phyloP scores from a whole-genome alignment of 1,140 invertebrate species.

The Sitophilus oryzae region DNA sequence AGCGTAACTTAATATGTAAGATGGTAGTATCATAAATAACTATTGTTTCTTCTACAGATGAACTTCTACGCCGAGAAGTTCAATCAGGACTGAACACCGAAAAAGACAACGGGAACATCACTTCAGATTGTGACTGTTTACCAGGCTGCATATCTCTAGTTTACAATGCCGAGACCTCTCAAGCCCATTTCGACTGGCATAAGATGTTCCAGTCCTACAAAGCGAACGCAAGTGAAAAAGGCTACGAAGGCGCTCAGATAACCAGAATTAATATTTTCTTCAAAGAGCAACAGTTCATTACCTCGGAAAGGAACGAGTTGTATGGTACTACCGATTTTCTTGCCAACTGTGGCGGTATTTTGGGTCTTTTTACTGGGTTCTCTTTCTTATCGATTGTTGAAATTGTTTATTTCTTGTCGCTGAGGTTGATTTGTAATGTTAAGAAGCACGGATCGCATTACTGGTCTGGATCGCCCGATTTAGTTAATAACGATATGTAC shows the following conservation, averaged over 20 bases:
- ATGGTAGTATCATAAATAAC: background rate
- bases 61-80: slow-evolving; percentile 53
- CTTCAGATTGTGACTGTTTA: slow-evolving; percentile 55
- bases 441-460: slow-evolving; percentile 34
- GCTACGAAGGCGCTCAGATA: slow-evolving; percentile 44
- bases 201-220: slow-evolving; percentile 36
- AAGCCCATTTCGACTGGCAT: slow-evolving; percentile 51
- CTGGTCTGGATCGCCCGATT: slow-evolving; percentile 36
- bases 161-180: slow-evolving; percentile 62
- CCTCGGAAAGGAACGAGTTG: slow-evolving; percentile 55
- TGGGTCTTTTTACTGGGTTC: slow-evolving; percentile 62
- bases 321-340: slow-evolving; percentile 60
- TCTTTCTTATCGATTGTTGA: slow-evolving; percentile 60
- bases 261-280: slow-evolving; percentile 50
- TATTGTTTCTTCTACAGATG: slow-evolving; percentile 41
- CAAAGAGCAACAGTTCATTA: slow-evolving; percentile 60
- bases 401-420: slow-evolving; percentile 57
- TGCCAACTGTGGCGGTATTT: slow-evolving; percentile 60
- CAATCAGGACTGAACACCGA: slow-evolving; percentile 34
- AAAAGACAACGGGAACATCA: slow-evolving; percentile 1
- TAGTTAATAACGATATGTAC: slow-evolving; percentile 34
- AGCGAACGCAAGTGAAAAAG: slow-evolving; percentile 37
- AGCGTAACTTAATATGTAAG: background rate
- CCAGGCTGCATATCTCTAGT: slow-evolving; percentile 60
- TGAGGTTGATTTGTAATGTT: slow-evolving; percentile 47